Evolutionary conservation across 1,140 invertebrate genomes (phyloP).

Genomic region (Ceratina australensis): DNA sequence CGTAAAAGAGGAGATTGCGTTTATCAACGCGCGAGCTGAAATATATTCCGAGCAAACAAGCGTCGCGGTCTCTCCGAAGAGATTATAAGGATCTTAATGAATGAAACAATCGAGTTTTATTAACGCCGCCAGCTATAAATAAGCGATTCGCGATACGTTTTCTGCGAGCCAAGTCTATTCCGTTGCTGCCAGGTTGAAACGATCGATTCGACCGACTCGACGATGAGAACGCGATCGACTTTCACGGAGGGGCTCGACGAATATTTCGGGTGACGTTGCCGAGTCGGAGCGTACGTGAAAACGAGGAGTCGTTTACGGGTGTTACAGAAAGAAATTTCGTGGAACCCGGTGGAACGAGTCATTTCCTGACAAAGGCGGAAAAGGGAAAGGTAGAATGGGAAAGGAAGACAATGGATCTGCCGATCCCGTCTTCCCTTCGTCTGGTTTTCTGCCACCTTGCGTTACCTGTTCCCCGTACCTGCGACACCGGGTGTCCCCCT

Average conservation of each 20-base stretch:
- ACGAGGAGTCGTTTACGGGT: slow-evolving; percentile 2
- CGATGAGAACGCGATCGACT: no score
- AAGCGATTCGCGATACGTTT: not conserved
- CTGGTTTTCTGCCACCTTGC: slow-evolving; percentile 42
- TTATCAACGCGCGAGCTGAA: no score
- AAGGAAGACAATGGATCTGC: slow-evolving; percentile 46
- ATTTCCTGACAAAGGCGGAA: slow-evolving; percentile 22
- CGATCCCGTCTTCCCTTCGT: slow-evolving; percentile 22
- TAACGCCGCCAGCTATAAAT: not conserved
- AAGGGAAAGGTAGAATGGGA: not conserved
- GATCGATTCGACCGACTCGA: no score
- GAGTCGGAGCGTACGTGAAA: no score
- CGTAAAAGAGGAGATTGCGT: no score
- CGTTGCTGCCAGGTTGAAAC: no score
- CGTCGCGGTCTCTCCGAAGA: no score
- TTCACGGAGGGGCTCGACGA: no score
- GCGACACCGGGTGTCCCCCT: not conserved
- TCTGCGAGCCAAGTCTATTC: not conserved
- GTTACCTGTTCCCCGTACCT: slow-evolving; percentile 42
- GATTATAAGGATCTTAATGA: not conserved
- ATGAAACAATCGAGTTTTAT: slow-evolving; percentile 22
- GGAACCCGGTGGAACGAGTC: slow-evolving; percentile 7
- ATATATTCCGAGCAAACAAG: not conserved
- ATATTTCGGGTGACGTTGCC: no score
- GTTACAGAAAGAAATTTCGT: slow-evolving; percentile 42